phyloP scores from a whole-genome alignment of 2,113 vertebrate species.

The Telmatochromis bifrenatus region DNA sequence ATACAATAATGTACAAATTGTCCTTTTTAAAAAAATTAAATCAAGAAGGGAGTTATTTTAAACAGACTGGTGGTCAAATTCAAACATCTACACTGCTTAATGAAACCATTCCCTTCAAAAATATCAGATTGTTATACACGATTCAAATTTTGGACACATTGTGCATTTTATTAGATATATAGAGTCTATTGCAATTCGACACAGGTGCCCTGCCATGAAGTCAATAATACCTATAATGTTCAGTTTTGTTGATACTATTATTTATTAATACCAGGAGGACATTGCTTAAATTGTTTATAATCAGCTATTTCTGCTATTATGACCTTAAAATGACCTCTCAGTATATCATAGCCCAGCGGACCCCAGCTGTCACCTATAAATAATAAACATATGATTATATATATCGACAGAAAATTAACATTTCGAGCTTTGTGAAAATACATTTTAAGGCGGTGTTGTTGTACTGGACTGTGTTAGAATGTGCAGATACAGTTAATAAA shows the following conservation, averaged over 20 bases:
- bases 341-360: not conserved
- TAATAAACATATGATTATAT: not conserved
- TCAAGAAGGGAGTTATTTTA: not conserved
- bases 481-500: not conserved
- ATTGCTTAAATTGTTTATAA: not conserved
- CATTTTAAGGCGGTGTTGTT: not conserved
- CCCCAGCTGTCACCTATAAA: not conserved
- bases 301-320: not conserved
- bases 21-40: not conserved
- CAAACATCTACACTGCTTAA: not conserved
- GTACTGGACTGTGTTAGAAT: not conserved
- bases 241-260: not conserved
- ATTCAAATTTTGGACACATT: not conserved
- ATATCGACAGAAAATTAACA: not conserved
- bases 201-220: not conserved
- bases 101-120: not conserved
- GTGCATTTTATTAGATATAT: not conserved
- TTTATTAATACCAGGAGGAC: not conserved
- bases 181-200: not conserved
- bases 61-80: not conserved
- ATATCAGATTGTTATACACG: not conserved
- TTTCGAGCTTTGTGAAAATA: not conserved
- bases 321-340: not conserved
- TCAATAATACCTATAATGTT: not conserved
- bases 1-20: not conserved